A percentile compares a stretch with the other conserved stretches of the same genome.
phyloP scores from a whole-genome alignment of 2,888 invertebrate species.

The Amorpha juglandis region DNA sequence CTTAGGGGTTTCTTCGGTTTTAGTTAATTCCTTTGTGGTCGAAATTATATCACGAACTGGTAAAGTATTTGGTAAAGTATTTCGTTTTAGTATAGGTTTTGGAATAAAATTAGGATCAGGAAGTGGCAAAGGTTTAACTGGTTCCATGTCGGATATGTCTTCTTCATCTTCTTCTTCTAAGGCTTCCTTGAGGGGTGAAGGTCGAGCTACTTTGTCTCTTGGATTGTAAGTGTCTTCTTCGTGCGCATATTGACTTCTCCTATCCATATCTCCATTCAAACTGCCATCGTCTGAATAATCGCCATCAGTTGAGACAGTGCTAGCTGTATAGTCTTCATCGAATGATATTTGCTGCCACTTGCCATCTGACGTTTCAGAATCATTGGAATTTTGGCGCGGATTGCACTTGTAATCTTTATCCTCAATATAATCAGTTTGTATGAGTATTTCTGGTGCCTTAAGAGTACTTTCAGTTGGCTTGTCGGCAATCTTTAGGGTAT shows the following conservation, averaged over 20 bases:
- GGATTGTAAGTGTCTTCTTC: slow-evolving; percentile 89
- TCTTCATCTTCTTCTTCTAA: slow-evolving; percentile 66
- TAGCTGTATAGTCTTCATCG: slow-evolving; percentile 86
- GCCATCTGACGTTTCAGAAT: slow-evolving; percentile 60
- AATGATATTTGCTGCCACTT: slow-evolving; percentile 81
- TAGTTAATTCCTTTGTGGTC: slow-evolving; percentile 48
- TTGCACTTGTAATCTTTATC: slow-evolving; percentile 55
- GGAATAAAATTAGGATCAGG: slow-evolving; percentile 89
- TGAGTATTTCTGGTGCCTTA: slow-evolving; percentile 59
- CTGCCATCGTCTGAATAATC: slow-evolving; percentile 76
- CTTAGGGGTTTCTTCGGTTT: slow-evolving; percentile 52
- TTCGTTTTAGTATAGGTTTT: slow-evolving; percentile 90
- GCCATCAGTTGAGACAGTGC: slow-evolving; percentile 83
- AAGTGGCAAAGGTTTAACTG: slow-evolving; percentile 85
- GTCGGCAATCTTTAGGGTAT: slow-evolving; percentile 39
- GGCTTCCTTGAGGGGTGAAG: slow-evolving; percentile 55
- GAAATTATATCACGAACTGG: slow-evolving; percentile 35
- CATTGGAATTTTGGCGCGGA: slow-evolving; percentile 58
- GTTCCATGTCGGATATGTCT: slow-evolving; percentile 82
- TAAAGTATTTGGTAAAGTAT: slow-evolving; percentile 61
- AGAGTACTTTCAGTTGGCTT: slow-evolving; percentile 34
- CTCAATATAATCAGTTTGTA: slow-evolving; percentile 68
- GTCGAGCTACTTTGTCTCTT: slow-evolving; percentile 74
- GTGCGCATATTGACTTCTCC: slow-evolving; percentile 66
- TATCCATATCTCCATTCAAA: slow-evolving; percentile 64